Evolutionary conservation across 2,888 invertebrate species (phyloP), one percentile per base, ranked within the genome.

Genomic region (Acanthosepion lycidas): DNA sequence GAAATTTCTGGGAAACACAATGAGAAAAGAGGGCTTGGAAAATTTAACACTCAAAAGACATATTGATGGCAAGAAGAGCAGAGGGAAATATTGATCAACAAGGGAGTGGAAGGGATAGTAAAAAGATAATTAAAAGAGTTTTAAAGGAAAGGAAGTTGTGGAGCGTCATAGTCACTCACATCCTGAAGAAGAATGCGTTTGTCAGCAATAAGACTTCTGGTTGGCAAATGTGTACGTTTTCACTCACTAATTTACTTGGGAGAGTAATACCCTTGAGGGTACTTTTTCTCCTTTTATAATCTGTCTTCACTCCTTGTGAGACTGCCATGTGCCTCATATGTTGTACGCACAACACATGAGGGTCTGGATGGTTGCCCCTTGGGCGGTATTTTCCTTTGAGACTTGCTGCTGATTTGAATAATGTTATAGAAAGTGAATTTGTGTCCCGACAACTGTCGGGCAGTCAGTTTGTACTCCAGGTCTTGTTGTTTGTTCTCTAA

Each of bases 341-440:
- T n/a, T 78, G n/a, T 78, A 0, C n/a, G n/a, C 12, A 15, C 0
- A 28, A n/a, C 78, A n/a, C 28, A 78, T 78, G n/a, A 28, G 78
- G n/a, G n/a, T 78, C 78, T n/a, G 12, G n/a, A n/a, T 78, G 78
- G 9, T 78, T n/a, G 78, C 78, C 78, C 78, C n/a, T n/a, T 78
- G 78, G 78, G 78, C 78, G n/a, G 18, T 12, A 78, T 78, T n/a
- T 78, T 15, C 78, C 78, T n/a, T n/a, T n/a, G 78, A 78, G 78
- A 78, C 78, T n/a, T 78, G 78, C 78, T 78, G 78, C 78, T 28
- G 78, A 8, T 78, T n/a, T n/a, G 28, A n/a, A 78, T 78, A 78
- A 78, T 78, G n/a, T 78, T 78, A n/a, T 78, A n/a, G 78, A 78
- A 78, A 78, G 78, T 28, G 78, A 78, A 78, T 78, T 78, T 78